Conservation (phyloP, 2,113 vertebrate species). For the Peromyscus maniculatus region DNA sequence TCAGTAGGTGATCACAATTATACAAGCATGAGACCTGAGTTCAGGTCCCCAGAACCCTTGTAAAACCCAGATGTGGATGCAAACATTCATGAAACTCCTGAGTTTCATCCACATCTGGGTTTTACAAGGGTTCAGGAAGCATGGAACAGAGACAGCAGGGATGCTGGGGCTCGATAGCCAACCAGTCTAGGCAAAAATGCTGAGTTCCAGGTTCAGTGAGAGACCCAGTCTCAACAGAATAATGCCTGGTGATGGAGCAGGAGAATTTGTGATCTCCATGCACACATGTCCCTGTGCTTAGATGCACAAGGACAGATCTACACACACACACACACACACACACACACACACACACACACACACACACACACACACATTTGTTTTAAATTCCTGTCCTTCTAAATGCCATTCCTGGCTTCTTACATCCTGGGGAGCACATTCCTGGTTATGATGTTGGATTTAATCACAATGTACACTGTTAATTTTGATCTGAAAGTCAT, state of each 20-base stretch:
- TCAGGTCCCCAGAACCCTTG: not conserved
- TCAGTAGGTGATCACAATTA: not conserved
- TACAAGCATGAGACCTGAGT: not conserved
- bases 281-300: too few species aligned
- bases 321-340: too few species aligned
- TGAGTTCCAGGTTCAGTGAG: not conserved
- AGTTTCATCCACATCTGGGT: too few species aligned
- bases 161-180: not conserved
- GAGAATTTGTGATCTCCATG: not conserved
- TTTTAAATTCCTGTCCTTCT: not conserved
- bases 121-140: too few species aligned
- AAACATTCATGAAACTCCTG: not conserved
- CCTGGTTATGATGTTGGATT: not conserved
- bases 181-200: not conserved
- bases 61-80: not conserved
- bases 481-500: not conserved
- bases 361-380: not conserved
- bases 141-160: not conserved
- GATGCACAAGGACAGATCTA: not conserved
- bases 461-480: not conserved
- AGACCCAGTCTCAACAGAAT: not conserved
- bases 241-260: not conserved
- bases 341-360: not conserved
- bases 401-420: conserved; percentile 14
- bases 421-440: not conserved